Evolutionary conservation across 2,797 vertebrate species (phyloP), one percentile per base, ranked within the genome.

Genomic region (Lepilemur septentrionalis): DNA sequence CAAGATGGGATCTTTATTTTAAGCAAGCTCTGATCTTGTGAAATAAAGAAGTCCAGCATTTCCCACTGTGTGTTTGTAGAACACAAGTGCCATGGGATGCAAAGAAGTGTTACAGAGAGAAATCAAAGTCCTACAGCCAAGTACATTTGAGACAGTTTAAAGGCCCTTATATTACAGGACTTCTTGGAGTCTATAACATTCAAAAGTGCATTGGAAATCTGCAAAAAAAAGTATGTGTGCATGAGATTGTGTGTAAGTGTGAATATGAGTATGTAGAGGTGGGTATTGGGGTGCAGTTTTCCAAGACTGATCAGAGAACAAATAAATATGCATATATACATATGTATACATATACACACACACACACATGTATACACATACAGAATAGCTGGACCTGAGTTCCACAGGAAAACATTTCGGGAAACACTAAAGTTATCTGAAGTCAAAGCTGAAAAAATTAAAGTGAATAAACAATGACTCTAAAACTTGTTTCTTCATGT

Each of bases 371-470:
- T 0, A 0, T 11, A 2, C 5, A 3, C 20, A 30, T 13, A 41
- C 32, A 73, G 46, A 88, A 78, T 30, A 38, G 41, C 65, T 87
- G 75, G 63, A 41, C 38, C 75, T 28, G 52, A 63, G 30, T 59
- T 91, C 25, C 70, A 25, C 7, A 91, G 23, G 59, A n/a, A 97
- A 83, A 73, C 38, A 70, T 94, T 95, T 87, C 57, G 80, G 61
- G 48, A 96, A 75, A 63, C 28, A 72, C 41, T 86, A 1, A 91
- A 89, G 94, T 94, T 92, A 93, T 94, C 48, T 94, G 82, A 97
- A 94, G 96, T 96, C 96, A 96, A 91, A 93, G 65, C 94, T 91
- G 87, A 67, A 83, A 70, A 93, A 90, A 82, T 57, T 82, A 55
- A 69, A 72, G 55, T 23, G 75, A 95, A 69, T 52, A 43, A 80